These are phyloP conservation scores for Gymnothorax javanicus DNA, from an alignment of 2,797 vertebrate species.

Conservation along the genomic window DNA sequence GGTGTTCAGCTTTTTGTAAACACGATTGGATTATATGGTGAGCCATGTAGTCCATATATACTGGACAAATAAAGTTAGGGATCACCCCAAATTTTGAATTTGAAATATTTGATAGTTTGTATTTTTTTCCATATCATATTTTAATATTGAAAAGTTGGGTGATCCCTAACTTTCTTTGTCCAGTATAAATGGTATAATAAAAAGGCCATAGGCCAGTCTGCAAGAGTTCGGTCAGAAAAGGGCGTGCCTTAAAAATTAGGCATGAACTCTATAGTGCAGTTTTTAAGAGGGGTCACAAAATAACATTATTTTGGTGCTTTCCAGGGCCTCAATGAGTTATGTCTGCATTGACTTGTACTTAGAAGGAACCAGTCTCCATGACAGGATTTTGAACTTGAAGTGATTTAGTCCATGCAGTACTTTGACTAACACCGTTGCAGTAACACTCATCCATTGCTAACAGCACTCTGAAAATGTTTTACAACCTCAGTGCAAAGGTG, in stretches of 20 bases:
- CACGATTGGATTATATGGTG: not conserved
- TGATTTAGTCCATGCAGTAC: not conserved
- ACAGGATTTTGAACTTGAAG: not conserved
- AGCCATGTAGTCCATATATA: not conserved
- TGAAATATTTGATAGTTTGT: no score
- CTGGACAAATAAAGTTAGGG: no score
- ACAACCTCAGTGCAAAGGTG: not conserved
- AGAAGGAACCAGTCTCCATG: not conserved
- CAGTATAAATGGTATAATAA: no score
- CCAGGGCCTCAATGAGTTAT: not conserved
- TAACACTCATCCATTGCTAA: not conserved
- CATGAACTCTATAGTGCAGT: not conserved
- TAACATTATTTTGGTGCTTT: not conserved
- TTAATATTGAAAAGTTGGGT: no score
- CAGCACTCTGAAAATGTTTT: constrained; percentile 1
- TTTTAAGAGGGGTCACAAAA: not conserved
- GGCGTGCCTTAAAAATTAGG: not conserved
- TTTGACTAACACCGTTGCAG: not conserved
- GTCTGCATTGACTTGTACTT: not conserved
- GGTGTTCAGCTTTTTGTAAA: not conserved
- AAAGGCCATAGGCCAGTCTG: not conserved
- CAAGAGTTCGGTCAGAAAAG: not conserved
- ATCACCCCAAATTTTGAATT: no score
- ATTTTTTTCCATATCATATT: no score
- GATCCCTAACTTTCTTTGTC: no score